phyloP scores from a whole-genome alignment of 2,797 vertebrate species.

The Phrynocephalus vlangalii region DNA sequence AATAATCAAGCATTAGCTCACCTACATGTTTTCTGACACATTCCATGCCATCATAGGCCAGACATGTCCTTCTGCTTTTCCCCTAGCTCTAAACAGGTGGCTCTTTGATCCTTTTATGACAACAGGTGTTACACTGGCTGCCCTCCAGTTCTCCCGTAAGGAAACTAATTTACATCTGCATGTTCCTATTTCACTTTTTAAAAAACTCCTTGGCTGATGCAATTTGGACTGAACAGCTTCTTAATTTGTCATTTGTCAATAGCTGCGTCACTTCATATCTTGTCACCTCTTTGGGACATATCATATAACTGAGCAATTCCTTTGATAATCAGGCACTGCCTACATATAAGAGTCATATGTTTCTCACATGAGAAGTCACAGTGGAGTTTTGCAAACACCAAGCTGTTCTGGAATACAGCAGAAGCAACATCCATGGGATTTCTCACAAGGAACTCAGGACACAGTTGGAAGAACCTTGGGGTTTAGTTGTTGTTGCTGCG shows the following conservation, averaged over 20 bases:
- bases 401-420: background rate
- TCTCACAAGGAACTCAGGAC: no score
- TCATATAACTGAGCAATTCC: background rate
- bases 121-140: background rate
- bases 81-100: no score
- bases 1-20: background rate
- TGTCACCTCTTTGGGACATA: background rate
- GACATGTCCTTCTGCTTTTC: background rate
- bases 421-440: background rate
- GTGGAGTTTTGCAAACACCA: background rate
- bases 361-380: background rate
- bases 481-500: no score
- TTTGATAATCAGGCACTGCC: no score
- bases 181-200: background rate
- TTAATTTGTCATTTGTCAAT: slow-evolving; percentile 3
- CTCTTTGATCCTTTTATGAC: background rate
- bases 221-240: background rate
- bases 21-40: background rate
- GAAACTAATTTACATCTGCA: background rate
- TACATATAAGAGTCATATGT: background rate
- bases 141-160: background rate
- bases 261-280: background rate
- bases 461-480: no score
- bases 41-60: background rate
- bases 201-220: background rate